Evolutionary conservation across 2,888 invertebrate species (phyloP).

Genomic region (Mechanitis messenoides): DNA sequence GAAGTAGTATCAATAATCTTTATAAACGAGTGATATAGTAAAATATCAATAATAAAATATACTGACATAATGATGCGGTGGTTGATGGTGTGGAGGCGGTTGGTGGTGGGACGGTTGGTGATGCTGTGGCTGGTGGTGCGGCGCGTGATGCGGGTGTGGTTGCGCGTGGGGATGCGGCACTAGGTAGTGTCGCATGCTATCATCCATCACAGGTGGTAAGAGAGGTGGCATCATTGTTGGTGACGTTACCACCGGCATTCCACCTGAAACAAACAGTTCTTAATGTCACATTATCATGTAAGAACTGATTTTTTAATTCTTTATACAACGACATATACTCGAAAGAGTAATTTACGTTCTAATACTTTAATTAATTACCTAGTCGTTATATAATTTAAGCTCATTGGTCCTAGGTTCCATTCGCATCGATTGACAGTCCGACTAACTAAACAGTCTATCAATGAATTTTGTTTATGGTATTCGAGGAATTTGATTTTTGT

Average conservation of each 20-base stretch:
- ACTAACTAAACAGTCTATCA: conserved; percentile 50
- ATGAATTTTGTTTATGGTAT: conserved; percentile 44
- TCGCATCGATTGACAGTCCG: conserved; percentile 43
- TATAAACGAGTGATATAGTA: not conserved
- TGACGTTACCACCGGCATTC: conserved; percentile 93
- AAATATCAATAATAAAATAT: conserved; percentile 2
- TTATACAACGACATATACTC: too few relatives aligned
- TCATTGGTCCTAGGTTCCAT: not conserved
- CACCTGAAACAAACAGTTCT: conserved; percentile 45
- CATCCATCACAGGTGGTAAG: conserved; percentile 95
- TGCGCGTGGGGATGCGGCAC: conserved; percentile 74
- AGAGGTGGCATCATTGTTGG: conserved; percentile 83
- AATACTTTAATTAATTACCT: not conserved
- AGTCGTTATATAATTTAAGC: too few relatives aligned
- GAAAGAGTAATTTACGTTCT: not conserved
- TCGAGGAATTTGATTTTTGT: conserved; percentile 54
- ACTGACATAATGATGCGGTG: conserved; percentile 83
- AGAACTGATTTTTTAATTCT: too few relatives aligned
- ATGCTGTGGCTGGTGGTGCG: conserved; percentile 74
- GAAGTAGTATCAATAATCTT: not conserved
- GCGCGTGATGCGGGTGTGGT: conserved; percentile 72
- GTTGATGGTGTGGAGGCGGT: conserved; percentile 77
- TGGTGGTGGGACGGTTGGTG: conserved; percentile 91
- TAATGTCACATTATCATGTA: not conserved
- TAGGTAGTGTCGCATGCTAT: conserved; percentile 92